Base-by-base conservation (phyloP, 2,888 invertebrate species). In the Geophilus truncorum region DNA sequence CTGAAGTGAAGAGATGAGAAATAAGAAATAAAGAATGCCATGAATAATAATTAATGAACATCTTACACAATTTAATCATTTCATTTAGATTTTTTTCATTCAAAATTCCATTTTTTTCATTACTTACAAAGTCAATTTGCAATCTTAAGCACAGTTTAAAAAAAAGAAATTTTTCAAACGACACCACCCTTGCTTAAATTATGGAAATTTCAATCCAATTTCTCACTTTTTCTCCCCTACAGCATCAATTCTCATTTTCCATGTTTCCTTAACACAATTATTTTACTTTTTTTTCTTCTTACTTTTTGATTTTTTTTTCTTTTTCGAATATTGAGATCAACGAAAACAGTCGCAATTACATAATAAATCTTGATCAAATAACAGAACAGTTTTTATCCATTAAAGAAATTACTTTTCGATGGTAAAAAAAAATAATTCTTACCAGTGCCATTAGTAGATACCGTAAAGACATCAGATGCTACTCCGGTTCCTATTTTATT, bases 401-500 rank as follows among this genome's bases (percentile, higher is more conserved):
- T n/a, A n/a, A n/a, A n/a, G n/a, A n/a, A n/a, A n/a, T n/a, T n/a
- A n/a, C n/a, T n/a, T n/a, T n/a, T n/a, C n/a, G n/a, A n/a, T n/a
- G n/a, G n/a, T n/a, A n/a, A n/a, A n/a, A n/a, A n/a, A n/a, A n/a
- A n/a, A n/a, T n/a, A n/a, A n/a, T 21, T 76, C 28, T 79, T 62
- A 82, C 82, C 80, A 25, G 82, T 80, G 12, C 82, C 82, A 23
- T 82, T 82, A n/a, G 82, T 82, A 2, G 80, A 34, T 7, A 80
- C 57, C 2, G 32, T 51, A 0, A 81, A 30, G 12, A 79, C 34
- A 18, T 81, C 80, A 0, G 81, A 81, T 7, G 80, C 79, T 7
- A 28, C 51, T 3, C 82, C 80, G 10, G 75, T 77, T 10, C 81
- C 81, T 15, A 82, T 81, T 51, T 82, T 92, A 86, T 97, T 97